Evolutionary conservation across 2,113 vertebrate genomes (phyloP).

Genomic region (Syrmaticus mikado): DNA sequence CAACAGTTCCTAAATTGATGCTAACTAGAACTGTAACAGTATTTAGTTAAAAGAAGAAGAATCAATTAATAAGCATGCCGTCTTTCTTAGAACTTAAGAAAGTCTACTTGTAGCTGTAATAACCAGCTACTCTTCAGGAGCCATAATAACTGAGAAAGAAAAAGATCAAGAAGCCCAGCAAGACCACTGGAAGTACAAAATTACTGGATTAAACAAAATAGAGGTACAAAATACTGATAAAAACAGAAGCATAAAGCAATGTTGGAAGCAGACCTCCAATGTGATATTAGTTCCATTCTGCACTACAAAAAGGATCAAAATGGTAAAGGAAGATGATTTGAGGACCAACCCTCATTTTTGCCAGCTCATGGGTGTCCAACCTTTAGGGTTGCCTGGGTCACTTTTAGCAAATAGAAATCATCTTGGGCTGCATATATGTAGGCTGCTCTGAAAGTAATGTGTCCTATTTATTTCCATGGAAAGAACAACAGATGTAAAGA

Average conservation of each 20-base stretch:
- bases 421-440: no score
- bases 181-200: not conserved
- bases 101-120: not conserved
- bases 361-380: no score
- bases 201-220: not conserved
- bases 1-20: not conserved
- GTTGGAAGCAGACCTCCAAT: not conserved
- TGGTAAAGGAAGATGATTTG: not conserved
- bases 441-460: no score
- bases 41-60: not conserved
- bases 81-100: not conserved
- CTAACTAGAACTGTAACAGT: not conserved
- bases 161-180: not conserved
- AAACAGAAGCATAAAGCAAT: not conserved
- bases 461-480: no score
- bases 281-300: rapidly evolving
- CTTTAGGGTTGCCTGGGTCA: no score
- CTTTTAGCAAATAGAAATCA: no score
- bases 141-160: not conserved
- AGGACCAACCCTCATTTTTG: not conserved
- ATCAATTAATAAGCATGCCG: not conserved
- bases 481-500: no score
- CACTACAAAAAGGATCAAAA: not conserved
- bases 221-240: not conserved
- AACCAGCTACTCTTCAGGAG: not conserved